Conservation (phyloP, 2,113 vertebrate genomes). For the Hydrolagus affinis region DNA sequence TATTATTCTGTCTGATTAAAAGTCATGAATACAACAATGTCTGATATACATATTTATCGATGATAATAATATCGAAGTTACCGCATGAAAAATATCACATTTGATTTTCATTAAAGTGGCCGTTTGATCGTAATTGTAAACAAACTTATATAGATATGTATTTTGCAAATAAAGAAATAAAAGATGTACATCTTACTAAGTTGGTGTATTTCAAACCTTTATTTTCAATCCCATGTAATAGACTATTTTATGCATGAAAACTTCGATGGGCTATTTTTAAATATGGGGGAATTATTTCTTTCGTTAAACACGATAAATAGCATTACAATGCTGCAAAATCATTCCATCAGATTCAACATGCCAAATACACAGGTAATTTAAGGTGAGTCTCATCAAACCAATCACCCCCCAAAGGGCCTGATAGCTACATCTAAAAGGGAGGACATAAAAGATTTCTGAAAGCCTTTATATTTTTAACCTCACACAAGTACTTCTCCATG, state of each 20-base stretch:
- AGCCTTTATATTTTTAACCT: background rate
- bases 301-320: background rate
- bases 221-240: background rate
- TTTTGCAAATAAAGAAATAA: no score
- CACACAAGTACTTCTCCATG: background rate
- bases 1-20: no score
- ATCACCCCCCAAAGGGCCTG: background rate
- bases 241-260: background rate
- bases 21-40: no score
- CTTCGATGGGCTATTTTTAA: background rate
- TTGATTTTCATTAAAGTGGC: no score
- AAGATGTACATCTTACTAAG: no score
- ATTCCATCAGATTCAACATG: background rate
- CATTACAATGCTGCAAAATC: background rate
- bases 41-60: no score
- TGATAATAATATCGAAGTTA: no score
- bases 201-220: background rate
- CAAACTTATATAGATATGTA: no score
- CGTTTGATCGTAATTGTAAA: no score
- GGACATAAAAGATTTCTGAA: background rate
- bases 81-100: no score
- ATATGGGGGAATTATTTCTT: background rate
- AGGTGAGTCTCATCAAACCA: constrained; percentile 9
- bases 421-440: background rate
- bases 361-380: background rate